These are phyloP conservation scores for Harpalus rufipes DNA, from an alignment of 2,888 invertebrate genomes.

Conservation along the genomic window DNA sequence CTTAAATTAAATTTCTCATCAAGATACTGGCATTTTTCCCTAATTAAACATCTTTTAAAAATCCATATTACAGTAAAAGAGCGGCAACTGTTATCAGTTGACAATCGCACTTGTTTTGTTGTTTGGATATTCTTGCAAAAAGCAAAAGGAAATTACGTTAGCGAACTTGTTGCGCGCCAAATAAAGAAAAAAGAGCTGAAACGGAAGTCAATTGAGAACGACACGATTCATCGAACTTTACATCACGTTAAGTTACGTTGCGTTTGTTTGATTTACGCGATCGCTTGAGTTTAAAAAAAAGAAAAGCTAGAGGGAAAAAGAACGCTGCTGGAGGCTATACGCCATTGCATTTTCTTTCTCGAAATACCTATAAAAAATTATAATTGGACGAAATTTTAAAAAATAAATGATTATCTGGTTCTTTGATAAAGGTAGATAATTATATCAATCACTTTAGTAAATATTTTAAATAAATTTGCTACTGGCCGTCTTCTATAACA, in stretches of 20 bases:
- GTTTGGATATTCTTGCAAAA: not conserved
- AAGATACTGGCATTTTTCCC: constrained; percentile 31
- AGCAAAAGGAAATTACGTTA: constrained; percentile 46
- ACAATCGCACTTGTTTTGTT: not conserved
- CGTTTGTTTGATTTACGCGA: constrained; percentile 55
- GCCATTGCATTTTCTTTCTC: not conserved
- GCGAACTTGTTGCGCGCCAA: constrained; percentile 54
- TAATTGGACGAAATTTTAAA: too few relatives aligned
- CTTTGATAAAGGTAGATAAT: too few relatives aligned
- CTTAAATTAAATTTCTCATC: constrained; percentile 37
- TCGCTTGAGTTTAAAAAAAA: constrained; percentile 1
- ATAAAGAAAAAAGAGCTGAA: constrained; percentile 54
- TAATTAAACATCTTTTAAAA: constrained; percentile 23
- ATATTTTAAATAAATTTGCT: too few relatives aligned
- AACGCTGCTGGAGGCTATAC: constrained; percentile 8
- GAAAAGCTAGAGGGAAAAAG: constrained; percentile 35
- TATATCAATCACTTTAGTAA: too few relatives aligned
- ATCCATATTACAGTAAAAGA: not conserved
- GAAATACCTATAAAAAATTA: not conserved
- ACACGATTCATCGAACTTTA: constrained; percentile 50
- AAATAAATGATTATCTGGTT: too few relatives aligned
- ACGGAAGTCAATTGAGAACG: constrained; percentile 65
- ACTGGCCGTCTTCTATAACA: too few relatives aligned
- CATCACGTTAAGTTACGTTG: constrained; percentile 27
- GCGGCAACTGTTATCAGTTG: not conserved